Conservation (phyloP, 1,140 invertebrate species). For the Drosophila busckii region DNA sequence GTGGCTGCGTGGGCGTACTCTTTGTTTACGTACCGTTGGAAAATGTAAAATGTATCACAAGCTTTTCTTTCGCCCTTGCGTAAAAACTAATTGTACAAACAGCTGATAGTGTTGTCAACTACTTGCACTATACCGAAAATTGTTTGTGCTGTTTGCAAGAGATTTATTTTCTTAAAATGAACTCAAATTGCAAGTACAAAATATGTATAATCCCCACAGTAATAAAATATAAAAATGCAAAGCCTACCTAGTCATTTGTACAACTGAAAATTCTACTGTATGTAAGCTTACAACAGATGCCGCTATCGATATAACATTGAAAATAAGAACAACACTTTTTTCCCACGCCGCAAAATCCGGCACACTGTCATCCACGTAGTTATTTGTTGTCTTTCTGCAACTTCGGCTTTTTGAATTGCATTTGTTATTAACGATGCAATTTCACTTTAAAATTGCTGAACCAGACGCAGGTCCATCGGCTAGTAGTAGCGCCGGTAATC, state of each 20-base stretch:
- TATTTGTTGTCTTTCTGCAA: background rate
- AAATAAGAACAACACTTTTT: too few species aligned
- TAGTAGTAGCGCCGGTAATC: slow-evolving; percentile 35
- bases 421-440: slow-evolving; percentile 48
- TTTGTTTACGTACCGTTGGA: slow-evolving; percentile 37
- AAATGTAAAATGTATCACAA: slow-evolving; percentile 24
- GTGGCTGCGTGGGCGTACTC: slow-evolving; percentile 32
- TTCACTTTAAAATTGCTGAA: slow-evolving; percentile 53
- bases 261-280: too few species aligned
- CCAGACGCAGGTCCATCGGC: slow-evolving; percentile 30
- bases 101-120: slow-evolving; percentile 26
- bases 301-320: too few species aligned
- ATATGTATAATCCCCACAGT: too few species aligned
- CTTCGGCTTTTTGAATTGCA: slow-evolving; percentile 16
- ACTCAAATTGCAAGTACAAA: too few species aligned
- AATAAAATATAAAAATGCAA: too few species aligned
- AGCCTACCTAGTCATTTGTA: too few species aligned
- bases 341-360: too few species aligned
- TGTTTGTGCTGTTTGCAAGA: too few species aligned
- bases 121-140: slow-evolving; percentile 9
- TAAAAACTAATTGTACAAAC: too few species aligned
- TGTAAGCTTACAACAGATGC: too few species aligned
- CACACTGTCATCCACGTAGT: background rate
- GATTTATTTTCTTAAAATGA: too few species aligned
- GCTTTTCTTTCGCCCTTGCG: slow-evolving; percentile 3